Conservation (phyloP, 2,888 invertebrate genomes). For the Drosophila suboccidentalis region DNA sequence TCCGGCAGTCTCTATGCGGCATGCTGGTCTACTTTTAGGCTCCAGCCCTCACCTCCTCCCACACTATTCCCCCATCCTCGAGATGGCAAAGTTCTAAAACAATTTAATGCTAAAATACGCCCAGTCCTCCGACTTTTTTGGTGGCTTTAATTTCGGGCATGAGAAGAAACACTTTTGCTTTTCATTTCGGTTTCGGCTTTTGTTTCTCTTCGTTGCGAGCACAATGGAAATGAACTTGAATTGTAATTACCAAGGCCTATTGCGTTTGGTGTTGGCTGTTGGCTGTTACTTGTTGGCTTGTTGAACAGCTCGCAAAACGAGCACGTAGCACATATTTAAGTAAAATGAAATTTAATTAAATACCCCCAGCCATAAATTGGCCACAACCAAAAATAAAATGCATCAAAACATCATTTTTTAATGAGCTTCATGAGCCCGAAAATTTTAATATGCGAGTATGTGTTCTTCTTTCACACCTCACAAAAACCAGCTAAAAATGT, state of each 20-base stretch:
- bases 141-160: slow-evolving; percentile 16
- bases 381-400: slow-evolving; percentile 43
- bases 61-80: not conserved
- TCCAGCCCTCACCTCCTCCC: slow-evolving; percentile 26
- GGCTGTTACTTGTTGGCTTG: too few relatives aligned
- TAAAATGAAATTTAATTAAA: slow-evolving; percentile 67
- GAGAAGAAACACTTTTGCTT: slow-evolving; percentile 49
- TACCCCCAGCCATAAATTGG: slow-evolving; percentile 56
- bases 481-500: slow-evolving; percentile 40
- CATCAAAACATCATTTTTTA: slow-evolving; percentile 78
- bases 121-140: slow-evolving; percentile 4
- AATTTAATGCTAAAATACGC: slow-evolving; percentile 72
- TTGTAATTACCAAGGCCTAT: slow-evolving; percentile 74
- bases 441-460: slow-evolving; percentile 55
- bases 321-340: slow-evolving; percentile 41
- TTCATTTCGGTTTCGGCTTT: slow-evolving; percentile 45
- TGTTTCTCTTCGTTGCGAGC: slow-evolving; percentile 32
- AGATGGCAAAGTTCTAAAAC: slow-evolving; percentile 68
- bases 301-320: slow-evolving; percentile 1
- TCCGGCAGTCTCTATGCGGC: slow-evolving; percentile 28
- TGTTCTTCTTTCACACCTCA: slow-evolving; percentile 70
- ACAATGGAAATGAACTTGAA: slow-evolving; percentile 72
- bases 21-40: slow-evolving; percentile 71
- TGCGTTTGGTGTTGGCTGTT: slow-evolving; percentile 32
- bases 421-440: slow-evolving; percentile 63